Conservation (phyloP, 2,888 invertebrate genomes). For the Nemurella pictetii region DNA sequence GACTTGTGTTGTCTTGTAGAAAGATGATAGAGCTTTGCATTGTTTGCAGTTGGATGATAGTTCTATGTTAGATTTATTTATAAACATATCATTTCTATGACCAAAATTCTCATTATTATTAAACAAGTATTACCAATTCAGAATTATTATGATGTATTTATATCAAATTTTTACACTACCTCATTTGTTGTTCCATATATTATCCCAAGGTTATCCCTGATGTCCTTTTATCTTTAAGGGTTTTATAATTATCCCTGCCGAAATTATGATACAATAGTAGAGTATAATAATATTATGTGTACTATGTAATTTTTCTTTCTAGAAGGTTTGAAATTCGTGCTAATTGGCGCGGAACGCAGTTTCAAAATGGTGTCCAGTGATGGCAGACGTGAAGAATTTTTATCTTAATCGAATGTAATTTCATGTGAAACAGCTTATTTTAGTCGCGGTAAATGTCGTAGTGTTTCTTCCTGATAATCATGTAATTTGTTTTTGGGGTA, state of each 20-base stretch:
- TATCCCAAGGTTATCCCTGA: too few relatives aligned
- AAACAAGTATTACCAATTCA: too few relatives aligned
- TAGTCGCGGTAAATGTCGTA: background rate
- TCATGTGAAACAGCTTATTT: background rate
- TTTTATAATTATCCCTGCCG: too few relatives aligned
- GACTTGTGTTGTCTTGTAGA: background rate
- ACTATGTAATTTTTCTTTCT: too few relatives aligned
- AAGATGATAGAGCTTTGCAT: background rate
- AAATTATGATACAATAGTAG: too few relatives aligned
- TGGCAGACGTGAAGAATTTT: background rate
- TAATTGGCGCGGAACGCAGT: background rate
- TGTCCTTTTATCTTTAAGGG: too few relatives aligned
- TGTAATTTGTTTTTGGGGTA: background rate
- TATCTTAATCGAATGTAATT: background rate
- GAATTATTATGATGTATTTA: background rate
- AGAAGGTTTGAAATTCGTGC: background rate
- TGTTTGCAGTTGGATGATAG: background rate
- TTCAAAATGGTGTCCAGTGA: background rate
- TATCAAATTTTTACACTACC: background rate
- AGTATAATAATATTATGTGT: too few relatives aligned
- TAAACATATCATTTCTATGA: background rate
- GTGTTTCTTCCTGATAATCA: background rate
- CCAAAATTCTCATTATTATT: background rate
- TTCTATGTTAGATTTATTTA: background rate
- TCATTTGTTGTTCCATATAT: background rate